Base-by-base conservation (phyloP, 2,113 vertebrate genomes). In the Salminus brasiliensis region DNA sequence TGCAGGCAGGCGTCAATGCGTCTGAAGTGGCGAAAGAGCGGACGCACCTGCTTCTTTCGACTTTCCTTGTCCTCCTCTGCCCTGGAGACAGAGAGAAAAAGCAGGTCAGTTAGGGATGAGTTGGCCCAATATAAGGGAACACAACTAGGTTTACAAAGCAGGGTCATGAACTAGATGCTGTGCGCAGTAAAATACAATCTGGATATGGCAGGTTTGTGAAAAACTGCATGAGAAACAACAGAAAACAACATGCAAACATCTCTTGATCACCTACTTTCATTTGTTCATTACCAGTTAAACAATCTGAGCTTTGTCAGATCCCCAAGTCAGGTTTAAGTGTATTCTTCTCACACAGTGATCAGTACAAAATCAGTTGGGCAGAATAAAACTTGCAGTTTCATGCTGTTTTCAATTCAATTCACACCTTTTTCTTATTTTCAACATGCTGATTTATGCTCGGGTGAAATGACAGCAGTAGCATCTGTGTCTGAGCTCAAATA, bases 1-100 rank as follows among this genome's bases (percentile, higher is more conserved):
- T 99, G 97, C 86, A 98, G 92, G 76, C 97, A 99, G 80, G 96
- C 96, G 63, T 98, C 96, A 52, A 98, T 98, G 39, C 96, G 95
- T 55, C 97, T 94, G 86, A 98, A 99, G 85, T 99, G 97, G 80
- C 97, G 92, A 88, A 99, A 99, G 1, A 98, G 93, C 0, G 97
- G 96, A 67, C 98, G 97, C 27, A 97, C 96, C 90, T 96, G 96
- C 90, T 96, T 97, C 87, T 93, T 97, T 74, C 91, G 91, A 91
- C 90, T 95, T 43, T 96, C 95, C 55, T 92, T 96, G 85, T 98
- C 97, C 81, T 97, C 95, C 0, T 95, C 91, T 76, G 92, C 91
- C 81, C 96, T 98, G 88, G 0, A 55, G 18, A 43, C 63, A 70
- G 72, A 45, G 4, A 47, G 47, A 43, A 7, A 71, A 11, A 55